Evolutionary conservation across 2,888 invertebrate species (phyloP), one percentile per base, ranked within the genome.

Genomic region (Pristionchus japonicus): DNA sequence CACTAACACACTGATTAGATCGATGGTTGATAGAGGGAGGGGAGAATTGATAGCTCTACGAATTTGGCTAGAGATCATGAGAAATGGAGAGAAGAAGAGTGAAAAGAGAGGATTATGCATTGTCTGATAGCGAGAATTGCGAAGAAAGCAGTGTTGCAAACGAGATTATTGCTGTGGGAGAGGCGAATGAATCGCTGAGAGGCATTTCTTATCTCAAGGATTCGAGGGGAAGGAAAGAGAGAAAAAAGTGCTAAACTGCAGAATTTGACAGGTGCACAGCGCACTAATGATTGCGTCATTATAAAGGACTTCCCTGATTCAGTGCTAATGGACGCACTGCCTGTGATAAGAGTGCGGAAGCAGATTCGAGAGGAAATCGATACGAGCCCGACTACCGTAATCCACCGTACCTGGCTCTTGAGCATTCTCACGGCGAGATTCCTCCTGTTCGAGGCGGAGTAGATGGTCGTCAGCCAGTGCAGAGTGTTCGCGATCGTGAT

Each of bases 401-500:
- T 1, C 40, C 27, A 49, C 20, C 37, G 27, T 52, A 86, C 86
- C 86, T 86, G 86, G 34, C 70, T 74, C 52, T 61, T 52, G 37
- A 86, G 74, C 86, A 86, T 86, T 13, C 40, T n/a, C 7, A 86
- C 74, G 13, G 86, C 86, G 49, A 86, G 86, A 34, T 86, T 74
- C 34, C 74, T 70, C 20, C 86, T 86, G 49, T 34, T 49, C 23
- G 86, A 47, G 6, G 47, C 7, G 9, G 34, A 37, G 74, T 86
- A 86, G 49, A 86, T 40, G 37, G 43, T 31, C 7, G n/a, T 34
- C 34, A 86, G 23, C 86, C 86, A 86, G 23, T 86, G 86, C 23
- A 86, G 17, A 1, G 86, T 64, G 20, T 67, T 70, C 23, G 40
- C 49, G 74, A 86, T 86, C 2, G 86, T 86, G 86, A 74, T 74